Evolutionary conservation across 2,113 vertebrate species (phyloP).

Genomic region (Proterorhinus semilunaris): DNA sequence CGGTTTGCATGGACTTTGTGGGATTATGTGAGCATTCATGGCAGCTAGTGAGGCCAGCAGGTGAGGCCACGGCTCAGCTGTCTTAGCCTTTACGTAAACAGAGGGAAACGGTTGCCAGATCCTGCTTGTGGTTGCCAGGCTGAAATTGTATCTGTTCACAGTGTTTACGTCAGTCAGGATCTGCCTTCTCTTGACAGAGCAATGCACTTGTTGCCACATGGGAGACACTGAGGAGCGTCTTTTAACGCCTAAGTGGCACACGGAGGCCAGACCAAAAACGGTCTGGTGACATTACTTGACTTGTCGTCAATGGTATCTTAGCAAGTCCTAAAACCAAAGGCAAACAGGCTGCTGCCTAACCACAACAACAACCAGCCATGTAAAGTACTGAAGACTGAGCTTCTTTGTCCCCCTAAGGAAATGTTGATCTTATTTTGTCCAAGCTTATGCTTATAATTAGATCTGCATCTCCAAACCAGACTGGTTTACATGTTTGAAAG

Average conservation of each 20-base stretch:
- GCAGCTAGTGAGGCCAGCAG: conserved; percentile 85
- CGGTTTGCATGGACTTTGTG: conserved; percentile 77
- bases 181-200: conserved; percentile 49
- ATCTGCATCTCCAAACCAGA: conserved; percentile 55
- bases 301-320: conserved; percentile 86
- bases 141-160: conserved; percentile 81
- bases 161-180: conserved; percentile 67
- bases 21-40: conserved; percentile 95
- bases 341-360: conserved; percentile 66
- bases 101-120: conserved; percentile 53
- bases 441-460: conserved; percentile 60
- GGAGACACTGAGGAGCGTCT: conserved; percentile 75
- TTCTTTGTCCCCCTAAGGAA: conserved; percentile 47
- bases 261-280: conserved; percentile 80
- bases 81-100: conserved; percentile 96
- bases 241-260: conserved; percentile 85
- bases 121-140: conserved; percentile 79
- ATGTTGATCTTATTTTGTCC: conserved; percentile 53
- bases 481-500: conserved; percentile 57
- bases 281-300: conserved; percentile 94
- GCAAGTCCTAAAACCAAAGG: conserved; percentile 76
- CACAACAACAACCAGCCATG: conserved; percentile 35
- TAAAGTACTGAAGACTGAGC: conserved; percentile 39
- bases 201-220: conserved; percentile 76
- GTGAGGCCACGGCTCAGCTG: conserved; percentile 81